These are phyloP conservation scores for Perodicticus potto DNA, from an alignment of 2,797 vertebrate species.

Conservation along the genomic window DNA sequence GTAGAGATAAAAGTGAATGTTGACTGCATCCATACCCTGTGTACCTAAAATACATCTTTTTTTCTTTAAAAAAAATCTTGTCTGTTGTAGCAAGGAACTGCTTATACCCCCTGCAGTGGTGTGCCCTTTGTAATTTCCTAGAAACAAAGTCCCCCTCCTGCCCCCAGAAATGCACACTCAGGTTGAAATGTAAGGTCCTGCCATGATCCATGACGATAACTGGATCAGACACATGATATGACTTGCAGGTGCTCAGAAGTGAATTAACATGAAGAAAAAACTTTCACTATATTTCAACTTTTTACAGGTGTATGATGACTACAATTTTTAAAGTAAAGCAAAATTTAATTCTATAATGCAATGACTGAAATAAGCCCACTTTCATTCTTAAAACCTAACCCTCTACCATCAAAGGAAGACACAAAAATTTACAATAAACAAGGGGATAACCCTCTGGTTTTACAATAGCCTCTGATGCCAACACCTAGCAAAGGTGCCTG, in stretches of 20 bases:
- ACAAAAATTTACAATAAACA: conserved; percentile 61
- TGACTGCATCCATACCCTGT: conserved; percentile 71
- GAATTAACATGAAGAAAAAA: background rate
- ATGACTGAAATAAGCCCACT: conserved; percentile 69
- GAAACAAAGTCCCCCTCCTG: background rate
- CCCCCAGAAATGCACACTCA: background rate
- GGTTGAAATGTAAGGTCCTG: conserved; percentile 20
- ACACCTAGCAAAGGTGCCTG: background rate
- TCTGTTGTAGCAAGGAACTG: conserved; percentile 43
- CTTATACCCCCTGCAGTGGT: background rate
- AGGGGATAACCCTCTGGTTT: conserved; percentile 21
- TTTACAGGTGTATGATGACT: conserved; percentile 70
- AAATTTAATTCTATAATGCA: conserved; percentile 67
- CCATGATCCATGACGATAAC: background rate
- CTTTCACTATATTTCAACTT: conserved; percentile 57
- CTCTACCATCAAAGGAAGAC: conserved; percentile 58
- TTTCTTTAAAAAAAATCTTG: conserved; percentile 15
- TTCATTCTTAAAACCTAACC: conserved; percentile 70
- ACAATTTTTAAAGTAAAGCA: conserved; percentile 65
- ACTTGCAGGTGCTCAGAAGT: conserved; percentile 54
- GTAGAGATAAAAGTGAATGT: background rate
- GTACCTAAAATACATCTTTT: conserved; percentile 67
- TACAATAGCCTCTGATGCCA: conserved; percentile 53
- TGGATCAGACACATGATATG: background rate
- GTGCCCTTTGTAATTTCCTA: background rate